phyloP scores from a whole-genome alignment of 2,113 vertebrate genomes.

The Centropus bengalensis region DNA sequence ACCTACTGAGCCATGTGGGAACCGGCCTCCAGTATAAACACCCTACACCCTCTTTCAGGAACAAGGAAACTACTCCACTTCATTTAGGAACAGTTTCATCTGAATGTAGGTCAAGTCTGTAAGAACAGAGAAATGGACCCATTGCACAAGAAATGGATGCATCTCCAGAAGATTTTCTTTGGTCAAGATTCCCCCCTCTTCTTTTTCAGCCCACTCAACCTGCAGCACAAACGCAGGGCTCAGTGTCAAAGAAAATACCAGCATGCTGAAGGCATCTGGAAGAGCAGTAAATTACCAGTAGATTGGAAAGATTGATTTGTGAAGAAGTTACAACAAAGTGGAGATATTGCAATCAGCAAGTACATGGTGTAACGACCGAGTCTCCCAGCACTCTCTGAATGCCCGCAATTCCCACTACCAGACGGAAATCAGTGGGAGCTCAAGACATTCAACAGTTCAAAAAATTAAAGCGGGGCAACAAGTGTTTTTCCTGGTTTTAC shows the following conservation, averaged over 20 bases:
- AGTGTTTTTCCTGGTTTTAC: background rate
- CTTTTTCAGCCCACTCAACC: background rate
- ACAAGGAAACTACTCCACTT: background rate
- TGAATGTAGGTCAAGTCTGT: background rate
- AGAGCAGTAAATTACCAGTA: conserved; percentile 53
- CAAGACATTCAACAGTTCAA: conserved; percentile 51
- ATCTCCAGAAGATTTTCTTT: background rate
- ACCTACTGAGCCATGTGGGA: background rate
- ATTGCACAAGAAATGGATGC: background rate
- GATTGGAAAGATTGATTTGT: conserved; percentile 63
- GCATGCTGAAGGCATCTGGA: conserved; percentile 51
- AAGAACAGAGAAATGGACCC: background rate
- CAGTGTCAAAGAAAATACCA: background rate
- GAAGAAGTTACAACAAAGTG: conserved; percentile 30
- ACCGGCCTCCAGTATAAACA: background rate
- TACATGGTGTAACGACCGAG: background rate
- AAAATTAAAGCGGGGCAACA: conserved; percentile 41
- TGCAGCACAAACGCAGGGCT: background rate
- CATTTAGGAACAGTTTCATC: background rate
- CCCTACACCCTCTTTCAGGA: background rate
- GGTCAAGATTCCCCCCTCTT: background rate
- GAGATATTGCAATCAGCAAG: conserved; percentile 48
- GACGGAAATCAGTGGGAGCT: conserved; percentile 52
- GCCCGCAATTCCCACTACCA: conserved; percentile 54
- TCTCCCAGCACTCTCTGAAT: conserved; percentile 37